Percentiles rank a stretch among this genome's conserved stretches.
Evolutionary conservation across 2,888 invertebrate species (phyloP).

Genomic region (Cheilosia scutellata): DNA sequence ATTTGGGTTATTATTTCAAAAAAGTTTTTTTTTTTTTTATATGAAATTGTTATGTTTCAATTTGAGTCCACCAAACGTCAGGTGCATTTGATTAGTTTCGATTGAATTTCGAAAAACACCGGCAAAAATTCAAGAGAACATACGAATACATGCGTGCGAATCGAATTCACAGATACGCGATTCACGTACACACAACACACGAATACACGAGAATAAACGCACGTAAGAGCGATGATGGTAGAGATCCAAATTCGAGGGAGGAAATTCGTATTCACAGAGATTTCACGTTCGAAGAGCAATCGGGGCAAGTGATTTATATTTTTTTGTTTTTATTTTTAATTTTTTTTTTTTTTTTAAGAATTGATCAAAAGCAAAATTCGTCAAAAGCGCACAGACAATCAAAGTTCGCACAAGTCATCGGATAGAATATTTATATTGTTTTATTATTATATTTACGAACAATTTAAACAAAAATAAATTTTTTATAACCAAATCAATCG

Average conservation of each 20-base stretch:
- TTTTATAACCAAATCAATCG: constrained; percentile 46
- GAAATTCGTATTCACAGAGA: constrained; percentile 39
- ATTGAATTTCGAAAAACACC: constrained; percentile 65
- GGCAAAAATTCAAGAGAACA: constrained; percentile 71
- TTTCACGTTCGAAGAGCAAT: constrained; percentile 42
- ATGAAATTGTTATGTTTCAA: constrained; percentile 24
- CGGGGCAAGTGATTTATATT: constrained; percentile 48
- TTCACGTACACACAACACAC: constrained; percentile 63
- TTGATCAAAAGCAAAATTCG: constrained; percentile 49
- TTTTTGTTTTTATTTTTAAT: constrained; percentile 63
- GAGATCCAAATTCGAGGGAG: constrained; percentile 67
- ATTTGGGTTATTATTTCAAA: not conserved
- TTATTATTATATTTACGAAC: constrained; percentile 6
- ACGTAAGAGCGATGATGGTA: constrained; percentile 71
- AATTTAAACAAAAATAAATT: constrained; percentile 9
- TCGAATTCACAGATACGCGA: constrained; percentile 40
- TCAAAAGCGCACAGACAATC: constrained; percentile 53
- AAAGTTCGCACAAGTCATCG: constrained; percentile 66
- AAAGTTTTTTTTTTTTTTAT: constrained; percentile 19
- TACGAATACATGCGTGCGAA: constrained; percentile 49
- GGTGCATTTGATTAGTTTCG: constrained; percentile 64
- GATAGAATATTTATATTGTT: constrained; percentile 27
- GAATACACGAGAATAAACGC: constrained; percentile 47
- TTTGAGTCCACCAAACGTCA: constrained; percentile 25
- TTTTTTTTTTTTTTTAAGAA: constrained; percentile 35